phyloP scores from a whole-genome alignment of 2,888 invertebrate genomes.

The Sclerodermus sp. region DNA sequence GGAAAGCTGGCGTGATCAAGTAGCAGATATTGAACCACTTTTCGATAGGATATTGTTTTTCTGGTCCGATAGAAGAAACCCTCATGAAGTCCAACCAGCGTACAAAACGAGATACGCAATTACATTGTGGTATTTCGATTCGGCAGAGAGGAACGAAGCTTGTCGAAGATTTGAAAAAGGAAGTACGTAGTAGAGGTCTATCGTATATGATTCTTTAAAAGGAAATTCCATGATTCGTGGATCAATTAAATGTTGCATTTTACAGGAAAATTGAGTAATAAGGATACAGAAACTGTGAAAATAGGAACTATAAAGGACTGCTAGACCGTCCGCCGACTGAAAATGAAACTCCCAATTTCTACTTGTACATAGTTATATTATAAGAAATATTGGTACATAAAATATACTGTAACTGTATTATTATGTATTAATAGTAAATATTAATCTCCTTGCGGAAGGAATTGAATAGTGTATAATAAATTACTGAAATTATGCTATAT shows the following conservation, averaged over 20 bases:
- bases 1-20: conserved; percentile 77
- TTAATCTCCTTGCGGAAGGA: conserved; percentile 26
- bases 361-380: conserved; percentile 38
- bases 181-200: conserved; percentile 43
- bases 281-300: no score
- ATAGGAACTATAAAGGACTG: conserved; percentile 16
- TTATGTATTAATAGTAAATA: conserved; percentile 38
- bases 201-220: no score
- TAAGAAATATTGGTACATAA: conserved; percentile 41
- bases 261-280: no score
- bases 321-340: conserved; percentile 39
- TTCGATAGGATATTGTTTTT: conserved; percentile 95
- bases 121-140: conserved; percentile 91
- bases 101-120: conserved; percentile 87
- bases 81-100: conserved; percentile 95
- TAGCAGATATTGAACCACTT: conserved; percentile 88
- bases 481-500: conserved; percentile 6
- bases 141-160: conserved; percentile 77
- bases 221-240: no score
- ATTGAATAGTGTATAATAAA: conserved; percentile 26
- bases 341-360: conserved; percentile 29
- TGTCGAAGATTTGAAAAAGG: conserved; percentile 63
- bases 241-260: no score
- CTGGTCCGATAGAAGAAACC: conserved; percentile 96
- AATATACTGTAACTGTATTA: conserved; percentile 36